These are phyloP conservation scores for Empidonax traillii DNA, from an alignment of 2,113 vertebrate species.

Conservation along the genomic window DNA sequence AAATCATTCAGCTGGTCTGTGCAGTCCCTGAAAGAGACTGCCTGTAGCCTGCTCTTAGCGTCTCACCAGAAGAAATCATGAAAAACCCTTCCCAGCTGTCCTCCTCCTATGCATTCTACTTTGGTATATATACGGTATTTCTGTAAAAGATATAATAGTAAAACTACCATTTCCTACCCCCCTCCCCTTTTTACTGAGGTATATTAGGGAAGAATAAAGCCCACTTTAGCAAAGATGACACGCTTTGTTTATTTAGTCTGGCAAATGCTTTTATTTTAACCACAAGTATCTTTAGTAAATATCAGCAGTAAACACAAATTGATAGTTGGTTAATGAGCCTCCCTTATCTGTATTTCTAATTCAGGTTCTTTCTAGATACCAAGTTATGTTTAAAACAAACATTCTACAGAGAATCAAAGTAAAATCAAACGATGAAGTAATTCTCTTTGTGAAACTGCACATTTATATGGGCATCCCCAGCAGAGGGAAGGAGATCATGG, in stretches of 20 bases:
- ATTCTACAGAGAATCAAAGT: slow-evolving; percentile 12
- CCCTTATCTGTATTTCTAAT: slow-evolving; percentile 40
- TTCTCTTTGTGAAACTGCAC: not conserved
- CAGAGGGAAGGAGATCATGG: not conserved
- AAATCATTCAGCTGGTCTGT: not conserved
- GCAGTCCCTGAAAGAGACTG: not conserved
- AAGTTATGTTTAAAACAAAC: slow-evolving; percentile 31
- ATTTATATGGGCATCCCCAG: not conserved
- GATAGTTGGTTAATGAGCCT: slow-evolving; percentile 25
- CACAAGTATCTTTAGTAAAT: slow-evolving; percentile 45
- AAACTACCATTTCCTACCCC: not conserved
- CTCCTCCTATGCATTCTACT: not conserved
- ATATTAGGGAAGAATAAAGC: not conserved
- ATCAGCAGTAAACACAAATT: slow-evolving; percentile 35
- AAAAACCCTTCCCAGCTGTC: not conserved
- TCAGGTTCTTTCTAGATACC: slow-evolving; percentile 40
- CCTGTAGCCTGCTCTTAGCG: slow-evolving; percentile 4
- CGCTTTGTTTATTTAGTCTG: slow-evolving; percentile 49
- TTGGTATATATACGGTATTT: not conserved
- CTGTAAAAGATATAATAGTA: not conserved
- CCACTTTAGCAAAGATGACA: not conserved
- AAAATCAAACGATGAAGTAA: not conserved
- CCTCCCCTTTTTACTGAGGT: not conserved
- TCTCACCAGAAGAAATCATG: slow-evolving; percentile 12
- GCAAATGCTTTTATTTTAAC: slow-evolving; percentile 61